Evolutionary conservation across 2,888 invertebrate species (phyloP).

Genomic region (Dyspetes luteomarginatus): DNA sequence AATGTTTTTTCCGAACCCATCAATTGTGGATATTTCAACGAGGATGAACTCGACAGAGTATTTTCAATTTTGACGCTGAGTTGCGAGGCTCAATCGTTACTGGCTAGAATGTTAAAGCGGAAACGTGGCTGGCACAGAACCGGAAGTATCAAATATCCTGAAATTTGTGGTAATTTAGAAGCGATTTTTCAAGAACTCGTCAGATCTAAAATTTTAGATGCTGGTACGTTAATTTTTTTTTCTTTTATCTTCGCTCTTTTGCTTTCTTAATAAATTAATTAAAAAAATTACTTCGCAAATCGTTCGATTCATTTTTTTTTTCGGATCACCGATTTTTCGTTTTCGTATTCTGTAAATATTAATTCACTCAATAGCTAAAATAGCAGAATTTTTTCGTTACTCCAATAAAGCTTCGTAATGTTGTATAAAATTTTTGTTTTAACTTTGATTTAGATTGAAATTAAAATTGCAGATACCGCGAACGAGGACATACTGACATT

Average conservation of each 20-base stretch:
- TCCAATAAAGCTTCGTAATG: no score
- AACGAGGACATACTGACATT: constrained; percentile 65
- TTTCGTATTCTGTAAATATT: no score
- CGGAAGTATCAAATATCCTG: constrained; percentile 68
- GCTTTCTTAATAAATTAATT: constrained; percentile 1
- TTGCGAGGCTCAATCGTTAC: constrained; percentile 73
- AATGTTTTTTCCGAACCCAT: constrained; percentile 75
- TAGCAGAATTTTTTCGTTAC: no score
- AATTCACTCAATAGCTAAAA: no score
- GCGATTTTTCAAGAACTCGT: constrained; percentile 62
- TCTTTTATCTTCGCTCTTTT: not conserved
- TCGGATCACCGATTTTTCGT: no score
- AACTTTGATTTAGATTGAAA: no score
- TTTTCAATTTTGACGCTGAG: constrained; percentile 73
- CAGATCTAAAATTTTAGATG: constrained; percentile 32
- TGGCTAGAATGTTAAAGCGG: constrained; percentile 76
- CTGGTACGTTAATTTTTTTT: constrained; percentile 49
- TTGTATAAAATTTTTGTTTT: no score
- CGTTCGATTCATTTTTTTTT: no score
- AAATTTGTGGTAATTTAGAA: constrained; percentile 69
- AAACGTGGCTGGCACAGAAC: constrained; percentile 73
- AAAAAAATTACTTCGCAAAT: not conserved
- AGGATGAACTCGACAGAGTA: constrained; percentile 73
- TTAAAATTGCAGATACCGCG: constrained; percentile 67
- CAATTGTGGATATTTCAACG: constrained; percentile 79